These are phyloP conservation scores for Rhynchotus rufescens DNA, from an alignment of 2,797 vertebrate genomes.

Conservation along the genomic window DNA sequence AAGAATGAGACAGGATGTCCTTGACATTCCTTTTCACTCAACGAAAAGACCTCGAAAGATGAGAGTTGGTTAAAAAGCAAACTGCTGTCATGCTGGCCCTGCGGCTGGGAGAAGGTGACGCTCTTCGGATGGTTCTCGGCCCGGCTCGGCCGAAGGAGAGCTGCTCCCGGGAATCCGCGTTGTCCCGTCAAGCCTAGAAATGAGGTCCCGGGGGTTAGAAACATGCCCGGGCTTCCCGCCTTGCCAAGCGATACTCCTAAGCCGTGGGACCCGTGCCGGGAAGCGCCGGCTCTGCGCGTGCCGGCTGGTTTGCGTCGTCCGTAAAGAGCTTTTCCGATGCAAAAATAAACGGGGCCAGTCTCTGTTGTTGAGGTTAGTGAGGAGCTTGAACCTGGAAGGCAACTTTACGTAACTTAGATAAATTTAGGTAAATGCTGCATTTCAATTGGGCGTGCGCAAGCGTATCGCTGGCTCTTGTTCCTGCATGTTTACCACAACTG, in stretches of 20 bases:
- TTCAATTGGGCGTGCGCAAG: background rate
- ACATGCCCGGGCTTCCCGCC: fast-evolving
- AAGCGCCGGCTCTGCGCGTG: fast-evolving
- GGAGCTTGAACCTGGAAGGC: background rate
- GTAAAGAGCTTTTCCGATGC: background rate
- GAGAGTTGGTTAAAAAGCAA: background rate
- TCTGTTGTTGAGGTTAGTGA: background rate
- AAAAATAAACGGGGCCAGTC: background rate
- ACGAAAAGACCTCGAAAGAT: background rate
- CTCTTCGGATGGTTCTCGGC: background rate
- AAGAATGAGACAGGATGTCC: background rate
- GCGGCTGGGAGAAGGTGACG: fast-evolving
- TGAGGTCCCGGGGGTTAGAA: background rate
- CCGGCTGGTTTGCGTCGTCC: background rate
- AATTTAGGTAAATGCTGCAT: background rate
- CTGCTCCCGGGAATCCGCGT: background rate
- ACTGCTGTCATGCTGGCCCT: background rate
- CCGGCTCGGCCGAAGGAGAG: fast-evolving
- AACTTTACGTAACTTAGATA: too few relatives aligned
- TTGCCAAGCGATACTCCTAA: fast-evolving
- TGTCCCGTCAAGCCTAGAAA: background rate
- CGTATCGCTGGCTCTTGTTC: background rate
- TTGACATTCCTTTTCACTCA: background rate
- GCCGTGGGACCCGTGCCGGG: fast-evolving
- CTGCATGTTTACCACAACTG: background rate